These are phyloP conservation scores for Phalanger gymnotis DNA, from an alignment of 2,797 vertebrate genomes.

Conservation along the genomic window DNA sequence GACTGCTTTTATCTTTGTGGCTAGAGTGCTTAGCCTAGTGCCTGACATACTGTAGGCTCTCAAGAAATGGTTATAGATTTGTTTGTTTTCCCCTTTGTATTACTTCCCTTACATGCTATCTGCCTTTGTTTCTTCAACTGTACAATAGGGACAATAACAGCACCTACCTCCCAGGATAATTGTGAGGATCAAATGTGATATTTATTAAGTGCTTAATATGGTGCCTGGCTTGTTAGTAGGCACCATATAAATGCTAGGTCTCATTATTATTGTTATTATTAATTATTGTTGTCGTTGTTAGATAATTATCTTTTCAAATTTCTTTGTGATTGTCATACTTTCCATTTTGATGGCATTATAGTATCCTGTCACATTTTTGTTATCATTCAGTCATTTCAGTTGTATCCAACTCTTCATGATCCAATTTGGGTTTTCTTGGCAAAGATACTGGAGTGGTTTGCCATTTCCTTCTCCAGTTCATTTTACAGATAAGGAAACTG, in stretches of 20 bases:
- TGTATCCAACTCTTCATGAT: too few species aligned
- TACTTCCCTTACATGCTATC: neutral
- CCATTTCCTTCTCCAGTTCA: neutral
- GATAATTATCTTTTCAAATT: neutral
- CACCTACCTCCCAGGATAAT: neutral
- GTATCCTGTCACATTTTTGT: neutral
- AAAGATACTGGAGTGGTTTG: neutral
- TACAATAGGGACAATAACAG: neutral
- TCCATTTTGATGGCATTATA: neutral
- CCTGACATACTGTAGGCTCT: neutral
- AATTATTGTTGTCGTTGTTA: too few species aligned
- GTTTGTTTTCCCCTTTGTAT: neutral
- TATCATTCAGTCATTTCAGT: neutral
- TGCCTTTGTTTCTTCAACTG: neutral
- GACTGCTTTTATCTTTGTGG: neutral
- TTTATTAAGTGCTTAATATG: neutral
- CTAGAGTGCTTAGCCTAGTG: neutral
- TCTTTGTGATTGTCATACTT: neutral
- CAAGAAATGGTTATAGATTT: neutral
- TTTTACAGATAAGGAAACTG: neutral
- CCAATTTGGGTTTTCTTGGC: neutral
- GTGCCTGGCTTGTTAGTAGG: neutral
- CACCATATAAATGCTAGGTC: neutral
- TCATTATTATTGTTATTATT: neutral
- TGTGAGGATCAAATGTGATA: neutral